Evolutionary conservation across 2,797 vertebrate genomes (phyloP), one percentile per base, ranked within the genome.

Genomic region (Eutrigla gurnardus): DNA sequence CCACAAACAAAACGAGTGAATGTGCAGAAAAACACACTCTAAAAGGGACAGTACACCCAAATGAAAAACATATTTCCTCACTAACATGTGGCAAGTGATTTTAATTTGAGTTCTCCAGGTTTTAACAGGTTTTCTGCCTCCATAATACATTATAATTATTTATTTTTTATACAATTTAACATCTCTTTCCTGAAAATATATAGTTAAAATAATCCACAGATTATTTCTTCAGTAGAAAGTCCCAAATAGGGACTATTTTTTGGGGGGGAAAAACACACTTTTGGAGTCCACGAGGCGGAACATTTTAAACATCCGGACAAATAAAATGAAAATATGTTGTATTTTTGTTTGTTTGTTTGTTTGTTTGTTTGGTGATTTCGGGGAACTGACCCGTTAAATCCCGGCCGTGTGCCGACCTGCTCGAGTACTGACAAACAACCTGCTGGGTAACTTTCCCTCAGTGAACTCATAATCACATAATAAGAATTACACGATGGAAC

Each of bases 301-400:
- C 37, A 17, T 9, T 59, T 12, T 9, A 13, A 53, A 36, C 52
- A 43, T 35, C 7, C 8, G 50, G 13, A 18, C 5, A 36, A 35
- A 53, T 43, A 3, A 43, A 35, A 14, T 6, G 1, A 1, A 73
- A 64, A 25, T 50, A 18, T 49, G 4, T 49, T 13, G 13, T 42
- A 42, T 40, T 9, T 15, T 3, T 53, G 2, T 53, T 1, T 32
- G 10, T 53, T 33, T 18, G 2, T 53, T 1, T 32, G 10, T 53
- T 33, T 18, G 42, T 60, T 15, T 13, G 33, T 25, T 25, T 25
- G 25, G 25, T 36, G 53, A 57, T 36, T 57, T 61, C 39, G 15
- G 60, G 45, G 32, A 33, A 46, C 8, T 62, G 58, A 39, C 58
- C 13, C 58, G 42, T 60, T 60, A 32, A 47, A 62, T 62, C 15